A percentile compares a stretch with the other conserved stretches of the same genome.
These are phyloP conservation scores for Glossophaga mutica DNA, from an alignment of 2,797 vertebrate species.

Conservation along the genomic window DNA sequence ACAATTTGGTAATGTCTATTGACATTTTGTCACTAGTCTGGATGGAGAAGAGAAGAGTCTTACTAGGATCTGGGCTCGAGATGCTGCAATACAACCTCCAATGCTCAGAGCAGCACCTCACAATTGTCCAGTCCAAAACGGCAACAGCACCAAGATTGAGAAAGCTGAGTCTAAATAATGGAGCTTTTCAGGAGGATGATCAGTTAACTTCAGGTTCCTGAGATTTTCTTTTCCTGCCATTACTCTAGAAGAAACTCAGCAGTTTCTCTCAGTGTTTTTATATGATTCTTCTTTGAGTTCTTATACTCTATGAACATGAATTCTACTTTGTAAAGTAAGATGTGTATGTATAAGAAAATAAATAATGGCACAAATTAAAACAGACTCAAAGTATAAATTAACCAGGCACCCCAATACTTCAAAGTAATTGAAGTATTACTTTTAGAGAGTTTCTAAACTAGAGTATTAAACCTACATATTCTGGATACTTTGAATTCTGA, in stretches of 20 bases:
- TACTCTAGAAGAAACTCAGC: not conserved
- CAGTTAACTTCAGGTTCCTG: not conserved
- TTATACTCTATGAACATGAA: not conserved
- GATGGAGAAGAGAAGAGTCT: not conserved
- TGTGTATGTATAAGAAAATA: not conserved
- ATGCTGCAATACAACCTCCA: not conserved
- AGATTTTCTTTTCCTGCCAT: not conserved
- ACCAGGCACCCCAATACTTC: not conserved
- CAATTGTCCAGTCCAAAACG: not conserved
- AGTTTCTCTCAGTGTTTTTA: not conserved
- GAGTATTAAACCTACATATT: not conserved
- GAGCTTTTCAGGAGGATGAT: not conserved
- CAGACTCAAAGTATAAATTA: not conserved
- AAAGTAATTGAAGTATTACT: not conserved
- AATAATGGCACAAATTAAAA: not conserved
- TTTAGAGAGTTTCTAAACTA: not conserved
- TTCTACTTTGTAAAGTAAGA: not conserved
- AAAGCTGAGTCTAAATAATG: not conserved
- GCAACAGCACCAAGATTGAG: accelerated
- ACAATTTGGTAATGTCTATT: not conserved
- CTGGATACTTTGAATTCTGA: not conserved
- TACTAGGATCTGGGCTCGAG: not conserved
- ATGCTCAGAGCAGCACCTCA: not conserved
- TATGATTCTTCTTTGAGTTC: not conserved
- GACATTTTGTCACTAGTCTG: not conserved